Evolutionary conservation across 2,888 invertebrate species (phyloP).

Genomic region (Ornithoptera alexandrae): DNA sequence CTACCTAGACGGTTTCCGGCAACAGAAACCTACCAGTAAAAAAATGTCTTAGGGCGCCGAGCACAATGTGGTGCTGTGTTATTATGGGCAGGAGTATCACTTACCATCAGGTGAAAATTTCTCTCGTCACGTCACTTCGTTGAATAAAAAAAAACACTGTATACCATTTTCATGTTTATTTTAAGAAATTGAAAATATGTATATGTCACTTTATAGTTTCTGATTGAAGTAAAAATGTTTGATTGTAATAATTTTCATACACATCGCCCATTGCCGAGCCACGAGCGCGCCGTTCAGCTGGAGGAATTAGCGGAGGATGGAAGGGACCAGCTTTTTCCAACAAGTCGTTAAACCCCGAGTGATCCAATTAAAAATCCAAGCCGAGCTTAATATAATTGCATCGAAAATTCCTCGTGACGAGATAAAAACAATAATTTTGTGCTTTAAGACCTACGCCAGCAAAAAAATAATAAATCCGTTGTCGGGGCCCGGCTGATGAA

Average conservation of each 20-base stretch:
- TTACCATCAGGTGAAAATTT: too few species aligned
- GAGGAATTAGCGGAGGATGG: slow-evolving; percentile 49
- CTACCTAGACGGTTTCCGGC: too few species aligned
- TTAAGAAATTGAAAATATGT: background rate
- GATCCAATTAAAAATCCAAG: slow-evolving; percentile 75
- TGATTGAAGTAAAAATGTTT: background rate
- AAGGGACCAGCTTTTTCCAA: slow-evolving; percentile 55
- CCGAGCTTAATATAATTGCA: slow-evolving; percentile 76
- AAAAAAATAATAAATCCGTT: slow-evolving; percentile 77
- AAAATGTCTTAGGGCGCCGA: too few species aligned
- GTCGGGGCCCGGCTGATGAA: slow-evolving; percentile 64
- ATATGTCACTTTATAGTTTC: background rate
- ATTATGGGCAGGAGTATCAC: too few species aligned
- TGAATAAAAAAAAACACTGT: too few species aligned
- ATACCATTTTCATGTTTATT: background rate
- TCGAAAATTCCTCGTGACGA: slow-evolving; percentile 72
- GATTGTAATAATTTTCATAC: slow-evolving; percentile 21
- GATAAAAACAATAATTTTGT: slow-evolving; percentile 79
- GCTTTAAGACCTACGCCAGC: slow-evolving; percentile 67
- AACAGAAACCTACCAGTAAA: too few species aligned
- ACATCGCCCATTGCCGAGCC: slow-evolving; percentile 24
- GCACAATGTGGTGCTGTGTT: too few species aligned
- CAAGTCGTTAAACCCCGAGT: slow-evolving; percentile 68
- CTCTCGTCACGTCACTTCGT: too few species aligned
- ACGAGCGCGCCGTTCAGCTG: slow-evolving; percentile 30